Evolutionary conservation across 2,888 invertebrate species (phyloP), one percentile per base, ranked within the genome.

Genomic region (Hypolimnas misippus): DNA sequence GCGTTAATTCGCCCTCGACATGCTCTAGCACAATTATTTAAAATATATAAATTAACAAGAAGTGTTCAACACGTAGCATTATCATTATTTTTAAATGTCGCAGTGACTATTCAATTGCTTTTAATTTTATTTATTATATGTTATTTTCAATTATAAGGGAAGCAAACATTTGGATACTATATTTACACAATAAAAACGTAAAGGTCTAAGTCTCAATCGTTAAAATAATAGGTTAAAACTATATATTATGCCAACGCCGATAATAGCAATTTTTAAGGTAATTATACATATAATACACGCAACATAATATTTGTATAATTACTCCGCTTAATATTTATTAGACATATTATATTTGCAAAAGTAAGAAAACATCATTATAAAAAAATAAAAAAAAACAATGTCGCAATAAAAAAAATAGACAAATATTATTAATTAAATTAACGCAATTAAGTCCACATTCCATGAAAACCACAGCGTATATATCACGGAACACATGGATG

Each of bases 51-150:
- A 52, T 52, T 14, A 19, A 33, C 33, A 52, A 35, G 33, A 52
- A 10, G 19, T 35, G 31, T 29, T 51, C 35, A n/a, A 33, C 19
- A 42, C 31, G 14, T 42, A 42, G 6, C 49, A 12, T 33, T 54
- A 17, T 49, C 25, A 49, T 49, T 29, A 21, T 49, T 49, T 49
- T 49, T 29, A 29, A 49, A 49, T 49, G 49, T n/a, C 49, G n/a
- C 14, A 25, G 10, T 38, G 17, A 52, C 50, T 35, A 54, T 35
- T 59, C 25, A 49, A 46, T 35, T 38, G 17, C 44, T 54, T 60
- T 54, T 49, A 54, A 46, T 8, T 21, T 49, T 60, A 49, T 29
- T 46, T 46, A 2, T 16, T 8, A 40, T 53, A 52, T 25, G 44
- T 12, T 7, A 29, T 49, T 49, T 46, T 12, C 25, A 3, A 38